phyloP scores from a whole-genome alignment of 2,888 invertebrate genomes.

The Caenorhabditis sp. region DNA sequence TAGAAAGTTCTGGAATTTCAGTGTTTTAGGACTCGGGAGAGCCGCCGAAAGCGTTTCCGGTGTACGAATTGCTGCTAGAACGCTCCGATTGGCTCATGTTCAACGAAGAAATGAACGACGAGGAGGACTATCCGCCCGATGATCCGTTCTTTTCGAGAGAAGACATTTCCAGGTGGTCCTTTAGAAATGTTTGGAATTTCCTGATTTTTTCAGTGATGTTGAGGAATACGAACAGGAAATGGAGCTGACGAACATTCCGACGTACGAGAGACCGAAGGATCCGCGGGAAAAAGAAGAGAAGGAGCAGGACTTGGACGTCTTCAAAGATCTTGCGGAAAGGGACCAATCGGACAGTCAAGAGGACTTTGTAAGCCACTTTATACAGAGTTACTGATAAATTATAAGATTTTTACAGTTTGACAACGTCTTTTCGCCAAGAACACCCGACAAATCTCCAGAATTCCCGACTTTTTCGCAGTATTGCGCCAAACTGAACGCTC shows the following conservation, averaged over 20 bases:
- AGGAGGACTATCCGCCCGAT: constrained; percentile 13
- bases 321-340: not conserved
- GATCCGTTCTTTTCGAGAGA: constrained; percentile 35
- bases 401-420: not conserved
- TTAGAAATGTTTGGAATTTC: not conserved
- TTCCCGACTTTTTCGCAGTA: not conserved
- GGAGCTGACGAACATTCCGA: constrained; percentile 1
- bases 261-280: not conserved
- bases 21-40: constrained; percentile 11
- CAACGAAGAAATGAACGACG: constrained; percentile 37
- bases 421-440: not conserved
- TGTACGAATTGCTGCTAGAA: constrained; percentile 24
- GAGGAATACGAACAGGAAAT: constrained; percentile 31
- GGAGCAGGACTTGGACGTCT: not conserved
- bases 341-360: constrained; percentile 8
- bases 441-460: not conserved
- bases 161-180: constrained; percentile 11
- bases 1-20: not conserved
- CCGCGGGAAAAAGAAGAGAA: not conserved
- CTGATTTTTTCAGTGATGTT: constrained; percentile 17
- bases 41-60: constrained; percentile 1
- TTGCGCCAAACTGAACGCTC: not conserved
- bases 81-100: constrained; percentile 41
- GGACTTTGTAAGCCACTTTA: constrained; percentile 12
- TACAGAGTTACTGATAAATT: not conserved